Evolutionary conservation across 2,797 vertebrate species (phyloP).

Genomic region (Carcharodon carcharias): DNA sequence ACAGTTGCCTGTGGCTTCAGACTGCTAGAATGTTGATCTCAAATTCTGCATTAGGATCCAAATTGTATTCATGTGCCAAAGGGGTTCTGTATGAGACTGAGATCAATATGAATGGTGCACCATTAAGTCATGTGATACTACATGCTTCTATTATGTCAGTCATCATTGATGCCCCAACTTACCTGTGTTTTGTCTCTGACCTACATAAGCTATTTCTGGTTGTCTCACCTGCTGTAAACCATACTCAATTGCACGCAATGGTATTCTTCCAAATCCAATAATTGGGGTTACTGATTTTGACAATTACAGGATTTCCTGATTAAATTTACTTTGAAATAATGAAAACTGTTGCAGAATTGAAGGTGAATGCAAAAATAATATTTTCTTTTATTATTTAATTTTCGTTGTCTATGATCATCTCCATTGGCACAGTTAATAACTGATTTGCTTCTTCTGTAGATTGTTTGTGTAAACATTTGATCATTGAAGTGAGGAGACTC

Average conservation of each 20-base stretch:
- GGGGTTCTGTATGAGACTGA: constrained; percentile 75
- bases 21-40: constrained; percentile 89
- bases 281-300: constrained; percentile 11
- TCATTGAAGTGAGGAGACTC: neutral
- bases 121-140: constrained; percentile 29
- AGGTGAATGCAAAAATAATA: neutral
- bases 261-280: constrained; percentile 17
- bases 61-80: constrained; percentile 78
- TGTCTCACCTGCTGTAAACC: neutral
- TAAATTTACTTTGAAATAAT: neutral
- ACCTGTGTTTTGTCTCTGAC: constrained; percentile 28
- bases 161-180: constrained; percentile 4
- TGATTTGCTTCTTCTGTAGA: neutral
- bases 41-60: constrained; percentile 99
- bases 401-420: neutral
- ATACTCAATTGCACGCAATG: neutral
- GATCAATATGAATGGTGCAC: constrained; percentile 37
- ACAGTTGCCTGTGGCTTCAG: constrained; percentile 84
- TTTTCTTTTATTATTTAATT: neutral
- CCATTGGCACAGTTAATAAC: neutral
- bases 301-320: neutral
- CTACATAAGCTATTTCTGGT: constrained; percentile 7
- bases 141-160: constrained; percentile 9
- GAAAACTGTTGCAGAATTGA: neutral
- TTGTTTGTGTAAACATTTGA: neutral